Base-by-base conservation (phyloP, 30 jellyfish, hydroid and myxozoan species). In the Aurelia sp. region DNA sequence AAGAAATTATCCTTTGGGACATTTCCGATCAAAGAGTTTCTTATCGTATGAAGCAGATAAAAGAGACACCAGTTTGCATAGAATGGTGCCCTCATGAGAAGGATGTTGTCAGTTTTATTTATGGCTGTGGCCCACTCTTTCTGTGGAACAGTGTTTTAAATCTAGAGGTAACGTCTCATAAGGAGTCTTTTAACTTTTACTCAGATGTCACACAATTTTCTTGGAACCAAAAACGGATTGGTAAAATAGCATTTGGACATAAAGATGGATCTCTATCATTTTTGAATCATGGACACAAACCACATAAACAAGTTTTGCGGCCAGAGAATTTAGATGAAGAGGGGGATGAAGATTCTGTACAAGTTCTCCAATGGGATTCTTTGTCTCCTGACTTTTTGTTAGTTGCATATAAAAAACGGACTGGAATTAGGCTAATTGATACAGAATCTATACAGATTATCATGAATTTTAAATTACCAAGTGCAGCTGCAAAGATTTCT, bases 41-140 rank as follows among this genome's bases (percentile, higher is more conserved):
- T 33, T 50, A 18, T 27, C 78, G 88, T 35, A 57, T 90, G 71
- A 75, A 58, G 20, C 79, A 76, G 27, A 47, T 84, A 22, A 90
- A 74, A 65, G 87, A 66, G 53, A 57, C 78, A 13, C 86, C 86
- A 11, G 51, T 77, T 11, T 73, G 86, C 51, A n/a, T 90, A 41
- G 97, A 90, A 30, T 90, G 97, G 97, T 83, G 76, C 55, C 96
- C 96, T 8, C 85, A 63, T 27, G 91, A 90, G 57, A 88, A 79
- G 66, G 85, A 81, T 37, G 85, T 86, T 11, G 60, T 90, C 44
- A 31, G 84, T 1, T 90, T 82, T 69, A 73, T 78, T 33, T 62
- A 62, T 62, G 90, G 85, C 27, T 48, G 74, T 70, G 89, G 95
- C n/a, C 95, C 95, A 59, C 78, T 90, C 0, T 75, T 71, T 37